Conservation (phyloP, 2,888 invertebrate genomes). For the Rhogogaster chlorosoma region DNA sequence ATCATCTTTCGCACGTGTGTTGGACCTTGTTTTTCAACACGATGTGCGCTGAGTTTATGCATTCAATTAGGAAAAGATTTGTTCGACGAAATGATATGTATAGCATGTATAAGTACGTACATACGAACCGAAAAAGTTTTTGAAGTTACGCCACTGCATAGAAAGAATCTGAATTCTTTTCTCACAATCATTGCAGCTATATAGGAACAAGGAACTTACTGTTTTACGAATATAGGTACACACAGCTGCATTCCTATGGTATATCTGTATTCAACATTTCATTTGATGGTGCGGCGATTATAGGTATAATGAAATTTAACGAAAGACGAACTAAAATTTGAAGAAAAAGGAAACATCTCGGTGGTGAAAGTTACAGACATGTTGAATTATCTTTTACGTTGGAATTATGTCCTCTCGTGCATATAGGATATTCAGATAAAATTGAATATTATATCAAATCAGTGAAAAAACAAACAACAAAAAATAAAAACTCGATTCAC, state of each 20-base stretch:
- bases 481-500: background rate
- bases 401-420: too few relatives aligned
- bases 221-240: background rate
- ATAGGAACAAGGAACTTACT: slow-evolving; percentile 1
- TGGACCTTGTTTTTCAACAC: too few relatives aligned
- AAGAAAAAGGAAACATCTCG: background rate
- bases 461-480: background rate
- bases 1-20: too few relatives aligned
- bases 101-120: background rate
- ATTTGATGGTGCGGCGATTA: background rate
- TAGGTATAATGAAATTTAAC: background rate
- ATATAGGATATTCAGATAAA: too few relatives aligned
- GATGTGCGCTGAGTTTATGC: too few relatives aligned
- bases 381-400: background rate
- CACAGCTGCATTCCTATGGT: slow-evolving; percentile 8
- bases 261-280: background rate
- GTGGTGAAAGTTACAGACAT: background rate
- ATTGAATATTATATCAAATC: background rate
- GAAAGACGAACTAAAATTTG: background rate
- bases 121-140: background rate
- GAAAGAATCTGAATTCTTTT: background rate
- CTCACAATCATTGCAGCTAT: background rate
- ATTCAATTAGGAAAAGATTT: too few relatives aligned
- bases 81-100: too few relatives aligned
- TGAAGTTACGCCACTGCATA: background rate